Evolutionary conservation across 2,888 invertebrate species (phyloP), one percentile per base, ranked within the genome.

Genomic region (Galerucella pusilla): DNA sequence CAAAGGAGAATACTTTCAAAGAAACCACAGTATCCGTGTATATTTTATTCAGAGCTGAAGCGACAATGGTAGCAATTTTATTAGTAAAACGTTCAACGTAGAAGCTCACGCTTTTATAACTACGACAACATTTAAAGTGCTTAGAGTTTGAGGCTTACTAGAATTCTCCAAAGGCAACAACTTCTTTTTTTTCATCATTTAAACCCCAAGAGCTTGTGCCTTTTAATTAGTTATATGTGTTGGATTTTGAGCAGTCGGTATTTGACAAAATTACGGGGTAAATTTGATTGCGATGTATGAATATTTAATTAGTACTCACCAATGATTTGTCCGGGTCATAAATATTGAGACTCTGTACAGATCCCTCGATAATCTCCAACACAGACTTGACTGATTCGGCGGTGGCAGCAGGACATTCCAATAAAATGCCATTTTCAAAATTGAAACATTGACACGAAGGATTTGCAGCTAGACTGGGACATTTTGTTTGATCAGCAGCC

Each of bases 371-470:
- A 85, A 92, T 91, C 82, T 93, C 91, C 82, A 96, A 89, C 59
- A 95, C 93, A 81, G 91, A 90, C 86, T 92, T 92, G 81, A 96
- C 90, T 66, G 94, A 93, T 78, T 90, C 90, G 63, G 94, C 92
- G 71, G 94, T 94, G 63, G 95, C 94, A 69, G 94, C 94, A 60
- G 96, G 94, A 87, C 96, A 97, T 88, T 97, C 96, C 84, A 97
- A 90, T 89, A 95, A 96, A 78, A 97, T 90, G 76, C 96, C 96
- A 89, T 96, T 96, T 88, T 96, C 96, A 88, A 96, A 95, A 87
- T 95, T 95, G 90, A 96, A 96, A 88, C 97, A 97, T 7, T 96
- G 95, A 87, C 97, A 97, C 81, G 93, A 93, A 60, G 94, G 94
- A 87, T 93, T 94, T 83, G 93, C 92, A 84, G 93, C 91, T 84